Conservation (phyloP, 2,888 invertebrate genomes). For the Xestoiulus laeticollis region DNA sequence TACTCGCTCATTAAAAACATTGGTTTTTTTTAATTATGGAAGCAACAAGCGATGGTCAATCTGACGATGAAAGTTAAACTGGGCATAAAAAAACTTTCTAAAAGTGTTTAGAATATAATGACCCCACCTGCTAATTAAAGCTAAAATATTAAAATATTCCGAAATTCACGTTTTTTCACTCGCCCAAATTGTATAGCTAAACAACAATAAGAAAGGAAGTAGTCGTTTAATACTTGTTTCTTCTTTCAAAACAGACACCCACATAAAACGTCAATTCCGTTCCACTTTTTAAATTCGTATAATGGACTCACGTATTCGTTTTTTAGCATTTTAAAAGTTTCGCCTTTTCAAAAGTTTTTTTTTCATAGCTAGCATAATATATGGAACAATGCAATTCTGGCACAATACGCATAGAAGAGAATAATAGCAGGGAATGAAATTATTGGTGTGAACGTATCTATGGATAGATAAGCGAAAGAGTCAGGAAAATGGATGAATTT, state of each 20-base stretch:
- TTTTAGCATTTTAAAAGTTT: not conserved
- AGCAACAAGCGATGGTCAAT: not conserved
- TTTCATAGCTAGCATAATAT: conserved; percentile 11
- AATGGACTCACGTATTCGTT: not conserved
- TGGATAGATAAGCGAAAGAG: not conserved
- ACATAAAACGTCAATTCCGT: conserved; percentile 24
- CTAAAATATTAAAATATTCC: conserved; percentile 4
- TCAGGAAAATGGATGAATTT: not conserved
- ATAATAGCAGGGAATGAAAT: conserved; percentile 17
- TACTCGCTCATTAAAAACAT: not conserved
- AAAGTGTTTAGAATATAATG: not conserved
- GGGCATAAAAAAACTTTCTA: not conserved
- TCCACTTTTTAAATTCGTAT: conserved; percentile 33
- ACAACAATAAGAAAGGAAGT: conserved; percentile 41
- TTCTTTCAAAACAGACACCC: conserved; percentile 21
- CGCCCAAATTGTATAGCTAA: not conserved
- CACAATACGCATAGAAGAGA: conserved; percentile 20
- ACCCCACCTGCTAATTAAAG: conserved; percentile 9
- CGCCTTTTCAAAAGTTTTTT: not conserved
- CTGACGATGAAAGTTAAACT: not conserved
- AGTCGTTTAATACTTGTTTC: not conserved
- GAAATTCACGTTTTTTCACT: not conserved
- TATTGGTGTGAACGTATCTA: conserved; percentile 17
- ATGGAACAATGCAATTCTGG: not conserved
- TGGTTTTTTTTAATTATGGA: not conserved